Evolutionary conservation across 2,113 vertebrate species (phyloP), one percentile per base, ranked within the genome.

Genomic region (Tapirus terrestris): DNA sequence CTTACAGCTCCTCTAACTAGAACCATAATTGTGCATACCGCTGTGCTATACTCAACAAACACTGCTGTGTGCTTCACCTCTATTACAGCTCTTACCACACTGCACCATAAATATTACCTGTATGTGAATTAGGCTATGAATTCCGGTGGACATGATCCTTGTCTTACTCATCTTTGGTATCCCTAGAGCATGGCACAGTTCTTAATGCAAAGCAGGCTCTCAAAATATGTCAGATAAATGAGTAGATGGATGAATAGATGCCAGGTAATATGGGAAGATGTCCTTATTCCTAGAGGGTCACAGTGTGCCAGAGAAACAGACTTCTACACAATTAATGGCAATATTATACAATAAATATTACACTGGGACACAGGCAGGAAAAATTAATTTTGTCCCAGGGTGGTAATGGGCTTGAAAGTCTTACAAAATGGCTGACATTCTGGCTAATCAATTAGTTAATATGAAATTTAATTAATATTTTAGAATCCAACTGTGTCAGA

Each of bases 381-480:
- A 86, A 81, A 87, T 45, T 48, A 63, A 84, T 58, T 89, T 80
- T 95, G 27, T 85, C 48, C 51, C 67, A 48, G 56, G n/a, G n/a
- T 73, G 23, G 56, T 67, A 96, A 87, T 8, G 11, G 70, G 12
- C 56, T 45, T 68, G 27, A 93, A 86, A 83, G 7, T 5, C 25
- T 93, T 60, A 95, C 6, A 75, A 86, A 65, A 48, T 45, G 45
- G 65, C 10, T 65, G 9, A 63, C 20, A 81, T 61, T 61, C 16
- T 61, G 39, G 61, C 25, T 91, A 91, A 91, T 20, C 67, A 86
- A 81, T 12, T 76, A 82, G 82, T 58, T 72, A 25, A 83, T 48
- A 88, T 61, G 14, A 96, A 89, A 75, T 76, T 48, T 14, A 76
- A 81, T 53, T 96, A 48, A 83, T 53, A 79, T 73, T 94, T 83